Conservation (phyloP, 2,113 vertebrate genomes). For the Cardinalis cardinalis region DNA sequence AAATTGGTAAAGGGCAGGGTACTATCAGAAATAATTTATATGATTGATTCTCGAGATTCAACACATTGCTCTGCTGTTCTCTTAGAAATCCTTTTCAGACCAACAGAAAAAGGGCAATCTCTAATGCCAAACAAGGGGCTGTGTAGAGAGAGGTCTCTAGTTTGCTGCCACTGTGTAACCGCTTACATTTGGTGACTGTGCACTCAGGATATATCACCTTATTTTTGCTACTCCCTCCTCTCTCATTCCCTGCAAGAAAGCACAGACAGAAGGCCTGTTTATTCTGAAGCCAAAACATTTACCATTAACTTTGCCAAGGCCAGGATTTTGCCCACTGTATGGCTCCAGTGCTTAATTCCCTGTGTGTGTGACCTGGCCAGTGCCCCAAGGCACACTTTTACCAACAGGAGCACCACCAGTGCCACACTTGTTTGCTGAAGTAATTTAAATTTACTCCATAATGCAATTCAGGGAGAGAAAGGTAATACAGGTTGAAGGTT, state of each 20-base stretch:
- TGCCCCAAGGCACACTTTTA: neutral
- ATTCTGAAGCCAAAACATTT: neutral
- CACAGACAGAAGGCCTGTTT: neutral
- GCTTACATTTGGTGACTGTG: neutral
- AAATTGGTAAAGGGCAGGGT: neutral
- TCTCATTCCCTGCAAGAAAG: neutral
- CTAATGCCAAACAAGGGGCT: neutral
- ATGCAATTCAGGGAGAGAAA: neutral
- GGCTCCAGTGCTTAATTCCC: neutral
- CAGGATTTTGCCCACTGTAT: neutral
- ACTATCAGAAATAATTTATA: neutral
- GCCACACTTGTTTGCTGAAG: neutral
- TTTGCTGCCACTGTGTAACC: neutral
- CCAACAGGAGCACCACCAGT: neutral
- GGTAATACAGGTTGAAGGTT: neutral
- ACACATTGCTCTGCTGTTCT: neutral
- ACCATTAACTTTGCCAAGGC: neutral
- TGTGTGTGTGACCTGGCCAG: neutral
- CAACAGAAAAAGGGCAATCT: neutral
- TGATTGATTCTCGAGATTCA: neutral
- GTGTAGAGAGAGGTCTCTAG: neutral
- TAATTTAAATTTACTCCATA: neutral
- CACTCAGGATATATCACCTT: neutral
- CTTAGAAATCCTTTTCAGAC: neutral
- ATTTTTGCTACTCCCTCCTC: neutral